phyloP scores from a whole-genome alignment of 2,113 vertebrate genomes.

The Pomatostomus ruficeps region DNA sequence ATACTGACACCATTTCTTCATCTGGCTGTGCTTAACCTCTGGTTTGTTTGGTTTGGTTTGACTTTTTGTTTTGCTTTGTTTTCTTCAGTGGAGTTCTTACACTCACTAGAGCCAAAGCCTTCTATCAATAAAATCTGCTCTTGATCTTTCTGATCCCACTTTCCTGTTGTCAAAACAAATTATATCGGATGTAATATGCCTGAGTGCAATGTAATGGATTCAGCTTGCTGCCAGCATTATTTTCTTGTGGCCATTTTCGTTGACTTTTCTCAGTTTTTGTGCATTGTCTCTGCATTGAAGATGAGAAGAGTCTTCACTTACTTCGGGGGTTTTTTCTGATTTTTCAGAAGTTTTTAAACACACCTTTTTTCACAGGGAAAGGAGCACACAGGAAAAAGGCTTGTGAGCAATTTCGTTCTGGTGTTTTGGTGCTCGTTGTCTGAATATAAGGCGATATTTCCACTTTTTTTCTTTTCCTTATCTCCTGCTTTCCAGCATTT shows the following conservation, averaged over 20 bases:
- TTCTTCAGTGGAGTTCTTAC: not conserved
- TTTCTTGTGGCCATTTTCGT: not conserved
- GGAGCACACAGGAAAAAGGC: not conserved
- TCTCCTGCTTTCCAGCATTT: not conserved
- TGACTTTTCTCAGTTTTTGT: not conserved
- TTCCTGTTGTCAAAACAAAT: not conserved
- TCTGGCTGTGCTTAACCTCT: not conserved
- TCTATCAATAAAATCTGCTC: not conserved
- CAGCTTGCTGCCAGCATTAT: not conserved
- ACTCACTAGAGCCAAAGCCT: not conserved
- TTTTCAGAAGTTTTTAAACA: not conserved
- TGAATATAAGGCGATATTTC: not conserved
- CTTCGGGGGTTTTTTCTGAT: rapidly evolving
- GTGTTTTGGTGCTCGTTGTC: not conserved
- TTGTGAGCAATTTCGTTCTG: not conserved
- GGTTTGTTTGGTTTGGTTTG: not conserved
- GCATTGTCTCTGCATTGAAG: not conserved
- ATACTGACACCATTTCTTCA: not conserved
- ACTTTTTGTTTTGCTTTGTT: not conserved
- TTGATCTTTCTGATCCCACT: not conserved
- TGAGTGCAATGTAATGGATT: not conserved
- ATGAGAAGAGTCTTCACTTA: not conserved
- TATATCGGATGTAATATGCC: not conserved
- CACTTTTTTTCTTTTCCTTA: too few relatives aligned
- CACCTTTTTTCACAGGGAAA: not conserved